A percentile compares a stretch with the other conserved stretches of the same genome.
phyloP scores from a whole-genome alignment of 2,113 vertebrate species.

The Trogon surrucura region DNA sequence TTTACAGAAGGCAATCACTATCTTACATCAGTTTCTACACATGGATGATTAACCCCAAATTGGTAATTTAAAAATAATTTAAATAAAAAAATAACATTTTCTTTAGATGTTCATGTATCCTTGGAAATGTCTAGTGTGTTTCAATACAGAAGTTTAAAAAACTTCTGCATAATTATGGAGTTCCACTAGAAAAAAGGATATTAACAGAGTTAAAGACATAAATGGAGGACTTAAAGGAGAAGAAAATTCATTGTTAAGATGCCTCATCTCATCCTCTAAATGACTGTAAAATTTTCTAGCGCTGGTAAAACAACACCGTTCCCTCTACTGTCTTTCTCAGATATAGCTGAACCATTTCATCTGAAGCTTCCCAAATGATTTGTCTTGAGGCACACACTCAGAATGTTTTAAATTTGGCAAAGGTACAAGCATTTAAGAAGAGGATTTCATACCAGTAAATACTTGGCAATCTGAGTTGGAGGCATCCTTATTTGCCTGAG shows the following conservation, averaged over 20 bases:
- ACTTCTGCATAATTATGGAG: background rate
- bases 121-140: background rate
- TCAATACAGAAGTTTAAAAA: background rate
- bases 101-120: background rate
- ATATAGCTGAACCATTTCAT: background rate
- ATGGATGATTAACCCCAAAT: background rate
- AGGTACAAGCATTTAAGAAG: background rate
- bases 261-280: background rate
- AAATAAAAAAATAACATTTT: background rate
- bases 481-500: background rate
- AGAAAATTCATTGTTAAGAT: background rate
- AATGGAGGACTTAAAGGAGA: background rate
- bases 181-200: background rate
- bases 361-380: background rate
- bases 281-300: background rate
- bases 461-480: background rate
- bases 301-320: background rate
- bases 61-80: background rate
- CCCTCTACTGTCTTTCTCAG: background rate
- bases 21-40: background rate
- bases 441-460: background rate
- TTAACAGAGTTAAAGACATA: background rate
- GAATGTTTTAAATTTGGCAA: conserved; percentile 32
- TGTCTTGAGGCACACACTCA: background rate
- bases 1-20: background rate